A percentile compares a stretch with the other conserved stretches of the same genome.
Evolutionary conservation across 2,113 vertebrate species (phyloP).

Genomic region (Aleadryas rufinucha): DNA sequence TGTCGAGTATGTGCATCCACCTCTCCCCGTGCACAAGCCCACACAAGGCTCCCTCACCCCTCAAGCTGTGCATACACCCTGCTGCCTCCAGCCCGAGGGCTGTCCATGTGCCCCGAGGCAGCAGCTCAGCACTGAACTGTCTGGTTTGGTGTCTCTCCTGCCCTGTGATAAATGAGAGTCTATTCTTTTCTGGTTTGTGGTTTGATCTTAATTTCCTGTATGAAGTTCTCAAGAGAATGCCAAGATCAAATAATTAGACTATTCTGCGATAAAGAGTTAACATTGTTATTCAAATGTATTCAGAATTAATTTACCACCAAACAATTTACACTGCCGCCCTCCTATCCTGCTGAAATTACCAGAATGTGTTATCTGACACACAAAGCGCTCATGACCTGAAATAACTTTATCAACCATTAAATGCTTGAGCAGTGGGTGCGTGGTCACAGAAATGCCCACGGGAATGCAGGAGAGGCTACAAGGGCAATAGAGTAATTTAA

Average conservation of each 20-base stretch:
- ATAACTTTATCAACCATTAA: background rate
- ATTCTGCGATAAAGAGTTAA: constrained; percentile 40
- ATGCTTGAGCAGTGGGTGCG: background rate
- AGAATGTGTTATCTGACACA: background rate
- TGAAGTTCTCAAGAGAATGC: constrained; percentile 28
- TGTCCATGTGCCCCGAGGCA: background rate
- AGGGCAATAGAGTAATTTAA: background rate
- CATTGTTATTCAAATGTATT: constrained; percentile 55
- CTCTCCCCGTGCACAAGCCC: background rate
- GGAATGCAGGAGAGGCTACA: background rate
- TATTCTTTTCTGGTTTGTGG: background rate
- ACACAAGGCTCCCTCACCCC: rapidly evolving
- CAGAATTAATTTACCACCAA: constrained; percentile 43
- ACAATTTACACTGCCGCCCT: background rate
- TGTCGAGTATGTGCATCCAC: background rate
- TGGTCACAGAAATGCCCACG: background rate
- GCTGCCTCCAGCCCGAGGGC: background rate
- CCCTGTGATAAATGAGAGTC: background rate
- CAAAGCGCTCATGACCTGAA: background rate
- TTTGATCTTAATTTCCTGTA: constrained; percentile 35
- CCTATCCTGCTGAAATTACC: background rate
- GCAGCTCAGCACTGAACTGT: background rate
- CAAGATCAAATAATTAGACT: constrained; percentile 53
- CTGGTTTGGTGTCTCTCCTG: background rate
- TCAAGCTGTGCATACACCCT: rapidly evolving